Evolutionary conservation across 2,888 invertebrate species (phyloP).

Genomic region (Leptura quadrifasciata): DNA sequence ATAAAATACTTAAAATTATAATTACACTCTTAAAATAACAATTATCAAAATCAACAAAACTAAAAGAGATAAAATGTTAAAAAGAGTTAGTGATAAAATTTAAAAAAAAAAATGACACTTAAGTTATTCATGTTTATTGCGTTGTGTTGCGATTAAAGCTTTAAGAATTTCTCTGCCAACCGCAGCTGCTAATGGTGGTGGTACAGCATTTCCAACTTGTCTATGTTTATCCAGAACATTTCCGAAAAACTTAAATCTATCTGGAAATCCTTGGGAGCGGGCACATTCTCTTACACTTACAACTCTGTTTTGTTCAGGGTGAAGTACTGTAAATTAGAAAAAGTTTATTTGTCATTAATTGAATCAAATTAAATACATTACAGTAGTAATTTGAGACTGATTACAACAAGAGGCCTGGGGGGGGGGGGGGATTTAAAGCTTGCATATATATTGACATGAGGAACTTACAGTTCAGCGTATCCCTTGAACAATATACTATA

Average conservation of each 20-base stretch:
- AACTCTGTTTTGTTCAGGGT: conserved; percentile 86
- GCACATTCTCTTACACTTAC: conserved; percentile 93
- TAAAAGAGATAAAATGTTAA: too few relatives aligned
- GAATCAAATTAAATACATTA: not conserved
- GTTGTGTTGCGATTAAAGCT: conserved; percentile 64
- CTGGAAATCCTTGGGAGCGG: conserved; percentile 89
- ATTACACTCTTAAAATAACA: too few relatives aligned
- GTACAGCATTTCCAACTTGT: conserved; percentile 93
- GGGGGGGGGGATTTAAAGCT: too few relatives aligned
- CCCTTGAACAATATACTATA: too few relatives aligned
- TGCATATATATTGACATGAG: too few relatives aligned
- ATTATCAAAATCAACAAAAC: not conserved
- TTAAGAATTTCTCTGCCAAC: conserved; percentile 85
- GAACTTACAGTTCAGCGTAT: too few relatives aligned
- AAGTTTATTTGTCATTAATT: not conserved
- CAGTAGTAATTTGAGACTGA: too few relatives aligned
- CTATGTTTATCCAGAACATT: conserved; percentile 85
- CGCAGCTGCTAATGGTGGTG: conserved; percentile 86
- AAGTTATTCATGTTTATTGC: not conserved
- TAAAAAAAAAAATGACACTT: not conserved
- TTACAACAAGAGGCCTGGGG: too few relatives aligned
- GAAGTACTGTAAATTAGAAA: conserved; percentile 77
- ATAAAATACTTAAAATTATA: not conserved
- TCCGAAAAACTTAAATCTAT: conserved; percentile 85
- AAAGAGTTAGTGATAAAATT: not conserved